Percentiles rank a stretch among this genome's conserved stretches.
Evolutionary conservation across 2,113 vertebrate species (phyloP).

Genomic region (Brachionichthys hirsutus): DNA sequence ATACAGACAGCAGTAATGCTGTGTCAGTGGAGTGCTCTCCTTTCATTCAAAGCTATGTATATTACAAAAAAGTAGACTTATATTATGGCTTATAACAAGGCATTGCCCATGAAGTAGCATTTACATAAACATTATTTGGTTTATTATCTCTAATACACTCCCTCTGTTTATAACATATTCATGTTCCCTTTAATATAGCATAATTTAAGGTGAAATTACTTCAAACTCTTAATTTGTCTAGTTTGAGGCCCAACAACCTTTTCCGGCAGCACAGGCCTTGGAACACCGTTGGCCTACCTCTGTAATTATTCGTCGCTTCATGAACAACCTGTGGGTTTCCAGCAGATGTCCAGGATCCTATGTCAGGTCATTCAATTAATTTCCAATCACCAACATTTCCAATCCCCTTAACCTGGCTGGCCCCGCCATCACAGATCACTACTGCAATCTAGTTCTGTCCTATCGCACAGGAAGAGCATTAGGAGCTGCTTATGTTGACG

Average conservation of each 20-base stretch:
- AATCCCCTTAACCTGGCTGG: conserved; percentile 75
- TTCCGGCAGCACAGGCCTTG: conserved; percentile 26
- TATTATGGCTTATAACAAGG: no score
- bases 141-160: no score
- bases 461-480: conserved; percentile 79
- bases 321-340: conserved; percentile 64
- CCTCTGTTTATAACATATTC: no score
- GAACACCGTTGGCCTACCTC: conserved; percentile 22
- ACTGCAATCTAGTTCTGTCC: conserved; percentile 80
- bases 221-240: conserved; percentile 12
- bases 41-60: no score
- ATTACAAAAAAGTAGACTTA: no score
- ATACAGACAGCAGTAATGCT: no score
- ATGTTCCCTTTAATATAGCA: no score
- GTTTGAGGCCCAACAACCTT: conserved; percentile 17
- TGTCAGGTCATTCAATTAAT: conserved; percentile 82
- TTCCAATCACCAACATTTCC: conserved; percentile 76
- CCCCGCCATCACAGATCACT: conserved; percentile 72
- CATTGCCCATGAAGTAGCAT: no score
- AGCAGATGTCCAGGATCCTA: conserved; percentile 76
- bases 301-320: conserved; percentile 44
- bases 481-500: conserved; percentile 76
- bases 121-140: no score
- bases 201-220: background rate
- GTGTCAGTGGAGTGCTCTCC: no score